Conservation (phyloP, 1,140 invertebrate species). For the Augochlora pura region DNA sequence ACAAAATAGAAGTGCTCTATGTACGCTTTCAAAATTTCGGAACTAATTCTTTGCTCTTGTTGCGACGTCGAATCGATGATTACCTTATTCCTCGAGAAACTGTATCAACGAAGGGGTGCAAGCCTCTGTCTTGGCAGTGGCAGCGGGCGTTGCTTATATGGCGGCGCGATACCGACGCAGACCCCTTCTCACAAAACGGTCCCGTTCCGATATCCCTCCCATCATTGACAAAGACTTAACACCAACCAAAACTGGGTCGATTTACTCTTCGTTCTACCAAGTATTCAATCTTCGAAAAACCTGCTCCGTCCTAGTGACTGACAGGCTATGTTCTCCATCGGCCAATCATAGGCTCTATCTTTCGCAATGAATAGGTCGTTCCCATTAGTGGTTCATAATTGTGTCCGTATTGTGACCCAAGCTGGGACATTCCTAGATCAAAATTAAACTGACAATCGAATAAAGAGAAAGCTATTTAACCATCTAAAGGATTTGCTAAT, state of each 20-base stretch:
- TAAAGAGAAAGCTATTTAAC: no score
- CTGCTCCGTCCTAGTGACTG: not conserved
- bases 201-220: slow-evolving; percentile 44
- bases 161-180: slow-evolving; percentile 42
- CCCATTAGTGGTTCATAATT: not conserved
- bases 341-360: not conserved
- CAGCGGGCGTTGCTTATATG: slow-evolving; percentile 69
- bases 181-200: slow-evolving; percentile 59
- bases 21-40: no score
- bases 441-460: no score
- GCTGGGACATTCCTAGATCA: not conserved
- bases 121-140: slow-evolving; percentile 63
- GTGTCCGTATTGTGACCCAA: not conserved
- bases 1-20: no score
- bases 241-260: slow-evolving; percentile 69
- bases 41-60: no score
- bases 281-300: slow-evolving; percentile 32
- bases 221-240: slow-evolving; percentile 49
- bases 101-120: slow-evolving; percentile 66
- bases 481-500: no score
- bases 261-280: slow-evolving; percentile 40
- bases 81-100: slow-evolving; percentile 45
- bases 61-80: not conserved
- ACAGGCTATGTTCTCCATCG: not conserved
- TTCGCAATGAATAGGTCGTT: not conserved